A percentile compares a stretch with the other conserved stretches of the same genome.
phyloP scores from a whole-genome alignment of 1,140 invertebrate genomes.

The Coelopa frigida region DNA sequence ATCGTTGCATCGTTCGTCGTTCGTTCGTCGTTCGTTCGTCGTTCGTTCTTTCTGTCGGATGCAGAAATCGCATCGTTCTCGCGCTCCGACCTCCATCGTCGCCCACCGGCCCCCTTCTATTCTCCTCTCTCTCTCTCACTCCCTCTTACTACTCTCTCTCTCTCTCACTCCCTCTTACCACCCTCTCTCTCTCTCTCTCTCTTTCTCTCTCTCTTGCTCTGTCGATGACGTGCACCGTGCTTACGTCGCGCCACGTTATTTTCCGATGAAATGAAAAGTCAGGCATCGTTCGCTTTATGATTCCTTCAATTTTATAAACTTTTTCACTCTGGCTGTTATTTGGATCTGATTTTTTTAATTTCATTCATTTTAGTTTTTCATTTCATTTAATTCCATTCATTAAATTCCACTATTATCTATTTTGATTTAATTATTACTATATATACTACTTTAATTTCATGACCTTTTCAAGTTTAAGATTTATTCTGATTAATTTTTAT shows the following conservation, averaged over 20 bases:
- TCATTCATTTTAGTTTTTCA: not conserved
- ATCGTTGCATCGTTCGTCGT: too few species aligned
- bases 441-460: not conserved
- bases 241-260: not conserved
- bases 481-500: too few species aligned
- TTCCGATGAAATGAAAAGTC: too few species aligned
- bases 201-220: not conserved
- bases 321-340: constrained; percentile 1
- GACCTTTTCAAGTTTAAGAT: not conserved
- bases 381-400: not conserved
- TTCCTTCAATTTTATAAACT: not conserved
- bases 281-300: too few species aligned
- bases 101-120: not conserved
- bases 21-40: too few species aligned
- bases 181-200: not conserved
- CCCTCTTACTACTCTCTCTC: not conserved
- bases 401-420: not conserved
- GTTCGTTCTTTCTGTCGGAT: too few species aligned
- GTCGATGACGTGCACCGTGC: not conserved
- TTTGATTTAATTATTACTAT: not conserved
- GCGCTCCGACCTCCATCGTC: too few species aligned
- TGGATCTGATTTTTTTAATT: not conserved
- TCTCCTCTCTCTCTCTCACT: not conserved
- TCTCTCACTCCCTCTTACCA: not conserved
- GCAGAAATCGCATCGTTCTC: too few species aligned